Conservation (phyloP, 2,888 invertebrate species). For the Pyrrhosoma nymphula region DNA sequence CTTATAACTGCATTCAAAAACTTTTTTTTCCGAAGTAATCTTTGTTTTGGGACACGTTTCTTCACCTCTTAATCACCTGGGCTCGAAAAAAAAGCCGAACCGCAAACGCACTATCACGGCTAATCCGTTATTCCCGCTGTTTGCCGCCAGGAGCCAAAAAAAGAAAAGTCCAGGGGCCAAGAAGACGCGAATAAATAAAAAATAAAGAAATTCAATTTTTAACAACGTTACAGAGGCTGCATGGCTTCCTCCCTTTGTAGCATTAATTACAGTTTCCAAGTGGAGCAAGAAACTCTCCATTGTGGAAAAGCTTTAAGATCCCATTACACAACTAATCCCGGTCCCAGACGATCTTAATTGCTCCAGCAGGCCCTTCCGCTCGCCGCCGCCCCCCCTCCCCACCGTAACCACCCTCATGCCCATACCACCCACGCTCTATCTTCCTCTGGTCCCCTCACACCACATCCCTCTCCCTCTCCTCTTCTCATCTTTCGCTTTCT, state of each 20-base stretch:
- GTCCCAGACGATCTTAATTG: slow-evolving; percentile 16
- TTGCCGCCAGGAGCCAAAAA: neutral
- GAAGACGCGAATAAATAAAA: neutral
- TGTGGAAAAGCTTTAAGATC: slow-evolving; percentile 16
- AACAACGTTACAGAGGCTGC: neutral
- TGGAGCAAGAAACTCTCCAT: slow-evolving; percentile 6
- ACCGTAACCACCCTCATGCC: too few relatives aligned
- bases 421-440: too few relatives aligned
- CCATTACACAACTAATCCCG: slow-evolving; percentile 32
- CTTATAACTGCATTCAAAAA: neutral
- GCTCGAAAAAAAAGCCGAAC: neutral
- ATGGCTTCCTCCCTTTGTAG: slow-evolving; percentile 6
- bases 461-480: neutral
- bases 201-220: neutral
- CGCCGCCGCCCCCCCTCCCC: neutral
- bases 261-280: slow-evolving; percentile 32
- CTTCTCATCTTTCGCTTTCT: neutral
- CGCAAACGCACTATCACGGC: neutral
- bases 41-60: neutral
- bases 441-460: neutral
- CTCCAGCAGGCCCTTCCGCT: neutral
- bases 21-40: neutral
- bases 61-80: neutral
- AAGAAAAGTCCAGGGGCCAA: neutral
- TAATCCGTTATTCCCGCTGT: neutral